phyloP scores from a whole-genome alignment of 2,888 invertebrate genomes.

The Chrysolina oricalcia region DNA sequence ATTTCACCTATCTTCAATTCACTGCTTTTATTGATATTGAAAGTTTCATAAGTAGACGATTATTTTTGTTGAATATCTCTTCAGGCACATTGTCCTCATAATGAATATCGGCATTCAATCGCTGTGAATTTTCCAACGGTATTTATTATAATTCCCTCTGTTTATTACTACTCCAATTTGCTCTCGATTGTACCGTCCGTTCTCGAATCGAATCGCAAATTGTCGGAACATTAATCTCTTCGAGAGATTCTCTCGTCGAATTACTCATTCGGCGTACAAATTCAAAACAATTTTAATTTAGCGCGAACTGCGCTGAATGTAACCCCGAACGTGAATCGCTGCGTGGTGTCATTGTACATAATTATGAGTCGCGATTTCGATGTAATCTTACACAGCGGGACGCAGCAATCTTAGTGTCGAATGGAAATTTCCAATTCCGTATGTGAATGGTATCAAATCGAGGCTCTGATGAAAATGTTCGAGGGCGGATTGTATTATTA shows the following conservation, averaged over 20 bases:
- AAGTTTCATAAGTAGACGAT: too few relatives aligned
- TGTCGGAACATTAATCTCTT: too few relatives aligned
- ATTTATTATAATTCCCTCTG: too few relatives aligned
- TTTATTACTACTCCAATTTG: too few relatives aligned
- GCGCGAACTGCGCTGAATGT: neutral
- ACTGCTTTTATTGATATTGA: too few relatives aligned
- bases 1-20: too few relatives aligned
- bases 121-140: too few relatives aligned
- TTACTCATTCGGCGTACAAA: neutral
- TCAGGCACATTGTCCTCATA: too few relatives aligned
- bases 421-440: neutral
- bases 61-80: too few relatives aligned
- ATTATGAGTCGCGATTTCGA: conserved; percentile 35
- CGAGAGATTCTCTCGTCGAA: neutral
- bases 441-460: neutral
- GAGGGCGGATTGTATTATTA: neutral
- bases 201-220: too few relatives aligned
- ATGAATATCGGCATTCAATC: too few relatives aligned
- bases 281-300: neutral
- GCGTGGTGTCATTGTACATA: conserved; percentile 35
- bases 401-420: neutral
- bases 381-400: conserved; percentile 3
- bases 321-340: conserved; percentile 36
- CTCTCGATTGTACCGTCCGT: too few relatives aligned
- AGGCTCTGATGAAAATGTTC: neutral